Evolutionary conservation across 2,888 invertebrate species (phyloP), one percentile per base, ranked within the genome.

Genomic region (Zelleria hepariella): DNA sequence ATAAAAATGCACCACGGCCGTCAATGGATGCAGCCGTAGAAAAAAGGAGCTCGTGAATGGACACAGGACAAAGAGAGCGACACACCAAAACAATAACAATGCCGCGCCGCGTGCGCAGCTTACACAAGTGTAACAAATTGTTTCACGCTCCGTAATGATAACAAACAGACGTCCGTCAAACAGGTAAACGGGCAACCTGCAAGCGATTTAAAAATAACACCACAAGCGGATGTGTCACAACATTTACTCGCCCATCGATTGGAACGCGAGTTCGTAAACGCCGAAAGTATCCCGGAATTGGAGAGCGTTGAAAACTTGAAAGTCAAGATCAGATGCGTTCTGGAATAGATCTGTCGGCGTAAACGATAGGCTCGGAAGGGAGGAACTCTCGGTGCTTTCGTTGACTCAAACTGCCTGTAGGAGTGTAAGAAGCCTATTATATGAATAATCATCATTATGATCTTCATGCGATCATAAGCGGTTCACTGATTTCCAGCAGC

Each of bases 81-180:
- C 76, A 70, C 73, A 75, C 80, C 79, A 77, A 81, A 83, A 81
- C 80, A 83, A 81, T 79, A 77, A 81, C 75, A 79, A 77, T 73
- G 67, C 70, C 47, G 51, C 15, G 27, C 73, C 79, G 82, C 83
- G 85, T 86, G 86, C 80, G 73, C 74, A 42, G 84, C 69, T 66
- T 84, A 72, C 72, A 67, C 74, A 78, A 82, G 73, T 72, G 69
- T 65, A 64, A 73, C 74, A 68, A 77, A 75, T 76, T 73, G 71
- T 73, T 74, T 70, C 68, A 71, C 70, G 72, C 68, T 59, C 65
- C 63, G 62, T 55, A 58, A 49, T 53, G 60, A 57, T 49, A 53
- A 56, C 59, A 57, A 59, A 60, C 61, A 62, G 58, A 58, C 58
- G 32, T 42, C 10, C 15, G 32, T 42, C 32, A 42, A 18, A 32